Evolutionary conservation across 2,797 vertebrate genomes (phyloP).

Genomic region (Platalea minor): DNA sequence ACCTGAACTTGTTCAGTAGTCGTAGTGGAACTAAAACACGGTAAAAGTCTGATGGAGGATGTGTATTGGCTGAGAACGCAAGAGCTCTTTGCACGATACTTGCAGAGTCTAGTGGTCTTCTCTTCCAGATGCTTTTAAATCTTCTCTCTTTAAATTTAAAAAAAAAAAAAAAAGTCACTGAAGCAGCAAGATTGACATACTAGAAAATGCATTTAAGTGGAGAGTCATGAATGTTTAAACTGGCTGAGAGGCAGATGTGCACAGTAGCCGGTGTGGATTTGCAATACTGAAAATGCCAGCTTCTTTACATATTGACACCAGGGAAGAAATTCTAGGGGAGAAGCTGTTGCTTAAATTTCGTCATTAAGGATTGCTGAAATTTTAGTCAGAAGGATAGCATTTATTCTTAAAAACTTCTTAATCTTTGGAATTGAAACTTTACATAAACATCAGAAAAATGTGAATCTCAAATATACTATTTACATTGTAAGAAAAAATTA

Average conservation of each 20-base stretch:
- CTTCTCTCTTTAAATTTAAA: slow-evolving; percentile 34
- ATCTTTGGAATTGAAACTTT: not conserved
- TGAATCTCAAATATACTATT: not conserved
- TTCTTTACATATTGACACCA: not conserved
- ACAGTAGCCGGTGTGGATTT: slow-evolving; percentile 25
- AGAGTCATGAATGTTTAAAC: slow-evolving; percentile 74
- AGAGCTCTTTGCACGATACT: not conserved
- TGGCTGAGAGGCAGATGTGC: slow-evolving; percentile 61
- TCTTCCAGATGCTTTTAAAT: slow-evolving; percentile 31
- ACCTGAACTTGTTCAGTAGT: not conserved
- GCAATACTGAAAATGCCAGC: slow-evolving; percentile 37
- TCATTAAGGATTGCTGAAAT: not conserved
- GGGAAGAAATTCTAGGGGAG: slow-evolving; percentile 7
- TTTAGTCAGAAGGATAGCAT: not conserved
- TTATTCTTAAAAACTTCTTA: not conserved
- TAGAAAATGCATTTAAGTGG: slow-evolving; percentile 60
- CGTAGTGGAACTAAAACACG: not conserved
- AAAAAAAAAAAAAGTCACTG: not conserved
- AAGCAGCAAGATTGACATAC: slow-evolving; percentile 53
- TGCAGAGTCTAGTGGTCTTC: not conserved
- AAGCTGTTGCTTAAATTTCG: not conserved
- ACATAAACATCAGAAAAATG: not conserved
- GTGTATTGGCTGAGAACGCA: not conserved
- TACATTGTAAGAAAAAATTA: not conserved
- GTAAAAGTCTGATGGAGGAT: not conserved